These are phyloP conservation scores for Olivierus martensii DNA, from an alignment of 1,140 invertebrate species.

Conservation along the genomic window DNA sequence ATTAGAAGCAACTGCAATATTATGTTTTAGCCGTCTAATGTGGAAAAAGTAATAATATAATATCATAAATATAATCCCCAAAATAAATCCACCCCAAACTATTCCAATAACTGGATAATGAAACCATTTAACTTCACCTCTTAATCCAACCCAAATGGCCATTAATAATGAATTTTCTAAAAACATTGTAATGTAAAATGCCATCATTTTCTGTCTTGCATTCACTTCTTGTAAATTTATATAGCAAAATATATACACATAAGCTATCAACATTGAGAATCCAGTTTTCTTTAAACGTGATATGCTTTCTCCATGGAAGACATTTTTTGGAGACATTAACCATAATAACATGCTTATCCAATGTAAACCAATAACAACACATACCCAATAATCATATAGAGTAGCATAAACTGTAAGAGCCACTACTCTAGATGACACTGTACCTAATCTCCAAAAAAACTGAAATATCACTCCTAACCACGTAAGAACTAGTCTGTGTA, in stretches of 20 bases:
- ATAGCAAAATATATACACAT: constrained; percentile 80
- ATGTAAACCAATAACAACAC: constrained; percentile 61
- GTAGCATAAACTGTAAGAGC: constrained; percentile 73
- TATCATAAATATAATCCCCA: constrained; percentile 69
- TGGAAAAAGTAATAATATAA: constrained; percentile 70
- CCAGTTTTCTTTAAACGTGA: constrained; percentile 46
- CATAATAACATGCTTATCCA: constrained; percentile 74
- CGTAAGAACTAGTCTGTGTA: constrained; percentile 67
- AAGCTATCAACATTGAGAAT: constrained; percentile 59
- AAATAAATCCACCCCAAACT: constrained; percentile 49
- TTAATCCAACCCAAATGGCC: constrained; percentile 45
- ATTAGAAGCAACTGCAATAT: constrained; percentile 4
- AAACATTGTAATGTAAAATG: constrained; percentile 84
- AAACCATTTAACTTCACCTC: constrained; percentile 36
- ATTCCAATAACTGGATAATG: constrained; percentile 42
- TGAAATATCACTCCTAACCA: constrained; percentile 80
- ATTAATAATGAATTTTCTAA: constrained; percentile 67
- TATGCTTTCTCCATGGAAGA: constrained; percentile 64
- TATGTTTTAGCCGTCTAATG: constrained; percentile 18
- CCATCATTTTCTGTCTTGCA: constrained; percentile 62
- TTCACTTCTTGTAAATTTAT: constrained; percentile 70
- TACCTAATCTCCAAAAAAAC: constrained; percentile 58
- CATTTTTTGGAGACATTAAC: constrained; percentile 67
- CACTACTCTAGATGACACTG: constrained; percentile 61
- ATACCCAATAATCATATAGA: constrained; percentile 65